phyloP scores from a whole-genome alignment of 2,113 vertebrate species.

The Ranitomeya variabilis region DNA sequence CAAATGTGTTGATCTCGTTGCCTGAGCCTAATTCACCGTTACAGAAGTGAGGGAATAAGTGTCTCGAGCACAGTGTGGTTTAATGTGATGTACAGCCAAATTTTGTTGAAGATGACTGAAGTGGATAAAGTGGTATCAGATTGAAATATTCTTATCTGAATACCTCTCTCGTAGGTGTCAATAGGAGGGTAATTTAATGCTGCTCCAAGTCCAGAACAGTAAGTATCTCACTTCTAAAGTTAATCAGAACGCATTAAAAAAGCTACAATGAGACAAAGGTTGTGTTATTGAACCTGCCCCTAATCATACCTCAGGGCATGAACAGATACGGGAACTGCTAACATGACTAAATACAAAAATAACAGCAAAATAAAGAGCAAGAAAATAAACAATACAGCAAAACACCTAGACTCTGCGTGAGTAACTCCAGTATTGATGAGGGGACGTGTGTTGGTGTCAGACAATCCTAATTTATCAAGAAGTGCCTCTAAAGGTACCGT shows the following conservation, averaged over 20 bases:
- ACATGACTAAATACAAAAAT: neutral
- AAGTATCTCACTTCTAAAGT: slow-evolving; percentile 28
- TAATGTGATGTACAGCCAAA: slow-evolving; percentile 51
- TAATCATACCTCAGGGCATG: neutral
- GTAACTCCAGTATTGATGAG: too few species aligned
- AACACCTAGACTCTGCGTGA: too few species aligned
- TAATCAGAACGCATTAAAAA: slow-evolving; percentile 20
- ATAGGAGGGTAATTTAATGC: slow-evolving; percentile 48
- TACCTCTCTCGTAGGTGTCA: slow-evolving; percentile 38
- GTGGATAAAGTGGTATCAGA: slow-evolving; percentile 48
- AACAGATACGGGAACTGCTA: neutral
- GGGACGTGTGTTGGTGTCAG: too few species aligned
- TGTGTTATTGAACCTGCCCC: neutral
- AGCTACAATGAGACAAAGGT: neutral
- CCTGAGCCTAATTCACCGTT: slow-evolving; percentile 51
- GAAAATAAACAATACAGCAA: too few species aligned
- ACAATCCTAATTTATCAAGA: too few species aligned
- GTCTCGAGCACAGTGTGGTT: slow-evolving; percentile 50
- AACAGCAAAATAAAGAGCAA: too few species aligned
- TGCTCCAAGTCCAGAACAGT: slow-evolving; percentile 31
- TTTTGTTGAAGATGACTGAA: slow-evolving; percentile 53
- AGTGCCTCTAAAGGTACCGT: too few species aligned
- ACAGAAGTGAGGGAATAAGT: slow-evolving; percentile 53
- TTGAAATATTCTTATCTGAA: slow-evolving; percentile 52
- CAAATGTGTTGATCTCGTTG: slow-evolving; percentile 55